Evolutionary conservation across 2,113 vertebrate species (phyloP).

Genomic region (Pagrus major): DNA sequence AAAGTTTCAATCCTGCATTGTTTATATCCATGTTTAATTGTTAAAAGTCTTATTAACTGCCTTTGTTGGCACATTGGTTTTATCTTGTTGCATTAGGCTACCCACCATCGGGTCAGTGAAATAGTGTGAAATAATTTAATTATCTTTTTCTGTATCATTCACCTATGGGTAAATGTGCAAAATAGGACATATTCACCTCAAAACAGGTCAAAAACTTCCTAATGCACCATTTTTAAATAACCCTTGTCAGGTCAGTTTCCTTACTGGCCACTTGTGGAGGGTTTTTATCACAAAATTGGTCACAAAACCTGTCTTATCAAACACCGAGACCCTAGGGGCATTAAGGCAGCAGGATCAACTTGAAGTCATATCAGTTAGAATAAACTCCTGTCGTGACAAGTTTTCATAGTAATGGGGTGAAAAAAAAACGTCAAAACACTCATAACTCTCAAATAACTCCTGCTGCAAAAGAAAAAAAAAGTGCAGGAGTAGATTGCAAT

Average conservation of each 20-base stretch:
- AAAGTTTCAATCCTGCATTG: not conserved
- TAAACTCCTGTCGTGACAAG: not conserved
- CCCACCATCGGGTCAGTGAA: no score
- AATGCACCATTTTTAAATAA: not conserved
- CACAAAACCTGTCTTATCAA: not conserved
- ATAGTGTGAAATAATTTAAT: not conserved
- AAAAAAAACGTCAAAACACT: not conserved
- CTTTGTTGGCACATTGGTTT: not conserved
- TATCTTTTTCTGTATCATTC: not conserved
- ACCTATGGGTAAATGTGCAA: not conserved
- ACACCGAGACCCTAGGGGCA: not conserved
- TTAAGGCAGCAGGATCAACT: not conserved
- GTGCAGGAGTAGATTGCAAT: conserved; percentile 18
- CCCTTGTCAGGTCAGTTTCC: not conserved
- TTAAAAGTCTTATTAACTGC: not conserved
- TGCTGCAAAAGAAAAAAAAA: no score
- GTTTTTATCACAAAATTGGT: not conserved
- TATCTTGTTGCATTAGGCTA: not conserved
- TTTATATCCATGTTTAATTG: not conserved
- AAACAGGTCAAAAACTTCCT: not conserved
- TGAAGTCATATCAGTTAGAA: not conserved
- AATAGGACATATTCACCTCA: not conserved
- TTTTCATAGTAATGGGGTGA: not conserved
- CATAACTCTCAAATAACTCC: conserved; percentile 6
- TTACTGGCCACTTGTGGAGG: not conserved